Conservation (phyloP, 2,797 vertebrate genomes). For the Phoeniculus purpureus region DNA sequence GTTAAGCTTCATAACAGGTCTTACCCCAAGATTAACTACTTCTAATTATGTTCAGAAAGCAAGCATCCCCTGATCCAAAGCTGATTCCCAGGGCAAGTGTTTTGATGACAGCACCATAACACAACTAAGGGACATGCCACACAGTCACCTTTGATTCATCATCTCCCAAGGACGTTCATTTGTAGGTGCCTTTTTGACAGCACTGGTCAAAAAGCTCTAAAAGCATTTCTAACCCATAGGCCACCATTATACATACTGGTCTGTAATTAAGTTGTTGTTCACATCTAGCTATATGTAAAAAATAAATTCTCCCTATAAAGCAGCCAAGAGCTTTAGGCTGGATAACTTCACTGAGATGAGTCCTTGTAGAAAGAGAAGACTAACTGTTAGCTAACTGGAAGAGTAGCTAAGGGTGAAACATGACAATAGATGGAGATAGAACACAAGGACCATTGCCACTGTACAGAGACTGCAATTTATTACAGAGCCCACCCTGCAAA, state of each 20-base stretch:
- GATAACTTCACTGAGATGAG: neutral
- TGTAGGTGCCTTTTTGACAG: neutral
- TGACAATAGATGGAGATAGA: accelerated
- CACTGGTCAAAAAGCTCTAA: neutral
- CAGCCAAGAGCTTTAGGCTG: neutral
- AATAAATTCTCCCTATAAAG: neutral
- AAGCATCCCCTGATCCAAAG: neutral
- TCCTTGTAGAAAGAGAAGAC: neutral
- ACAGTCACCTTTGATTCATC: neutral
- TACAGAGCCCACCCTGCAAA: neutral
- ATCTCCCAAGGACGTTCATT: neutral
- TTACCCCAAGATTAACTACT: neutral
- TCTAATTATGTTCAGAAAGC: neutral
- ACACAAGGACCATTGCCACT: neutral
- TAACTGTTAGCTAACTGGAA: accelerated
- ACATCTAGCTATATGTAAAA: neutral
- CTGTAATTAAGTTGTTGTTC: neutral
- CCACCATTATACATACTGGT: neutral
- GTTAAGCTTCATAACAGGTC: neutral
- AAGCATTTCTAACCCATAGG: neutral
- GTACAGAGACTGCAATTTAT: neutral
- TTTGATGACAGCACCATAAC: accelerated
- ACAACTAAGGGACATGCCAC: neutral
- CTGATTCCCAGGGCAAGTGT: neutral
- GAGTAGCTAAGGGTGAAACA: neutral